Conservation (phyloP, 2,797 vertebrate species). For the Xenentodon cancila region DNA sequence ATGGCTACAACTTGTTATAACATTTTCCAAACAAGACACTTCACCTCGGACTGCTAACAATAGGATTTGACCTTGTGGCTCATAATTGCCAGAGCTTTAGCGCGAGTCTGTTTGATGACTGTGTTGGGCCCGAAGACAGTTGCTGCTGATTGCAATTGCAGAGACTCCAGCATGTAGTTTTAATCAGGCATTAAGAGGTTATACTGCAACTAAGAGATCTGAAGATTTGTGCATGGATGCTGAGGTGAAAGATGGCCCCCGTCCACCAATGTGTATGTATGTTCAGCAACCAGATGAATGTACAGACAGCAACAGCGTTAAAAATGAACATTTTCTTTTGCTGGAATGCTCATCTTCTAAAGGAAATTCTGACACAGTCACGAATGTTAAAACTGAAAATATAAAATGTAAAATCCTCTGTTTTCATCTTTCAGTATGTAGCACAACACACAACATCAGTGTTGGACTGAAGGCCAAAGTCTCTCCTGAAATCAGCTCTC, state of each 20-base stretch:
- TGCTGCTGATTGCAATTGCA: conserved; percentile 67
- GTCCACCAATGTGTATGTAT: conserved; percentile 36
- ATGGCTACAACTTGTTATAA: conserved; percentile 62
- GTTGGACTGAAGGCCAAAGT: conserved; percentile 33
- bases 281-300: conserved; percentile 35
- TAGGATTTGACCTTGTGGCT: conserved; percentile 70
- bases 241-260: conserved; percentile 42
- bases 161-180: conserved; percentile 61
- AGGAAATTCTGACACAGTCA: conserved; percentile 11
- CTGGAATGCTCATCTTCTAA: conserved; percentile 2
- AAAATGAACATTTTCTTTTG: conserved; percentile 25
- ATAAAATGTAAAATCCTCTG: conserved; percentile 10
- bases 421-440: conserved; percentile 19
- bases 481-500: no score
- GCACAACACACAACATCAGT: conserved; percentile 7
- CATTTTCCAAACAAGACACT: conserved; percentile 64
- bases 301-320: conserved; percentile 29
- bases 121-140: conserved; percentile 49
- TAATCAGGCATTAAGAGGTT: conserved; percentile 72
- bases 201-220: conserved; percentile 61
- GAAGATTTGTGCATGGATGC: conserved; percentile 40
- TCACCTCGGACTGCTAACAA: conserved; percentile 58
- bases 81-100: conserved; percentile 64
- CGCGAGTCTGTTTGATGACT: conserved; percentile 55
- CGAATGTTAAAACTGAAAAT: conserved; percentile 2